phyloP scores from a whole-genome alignment of 1,140 invertebrate species.

The Bombus breviceps region DNA sequence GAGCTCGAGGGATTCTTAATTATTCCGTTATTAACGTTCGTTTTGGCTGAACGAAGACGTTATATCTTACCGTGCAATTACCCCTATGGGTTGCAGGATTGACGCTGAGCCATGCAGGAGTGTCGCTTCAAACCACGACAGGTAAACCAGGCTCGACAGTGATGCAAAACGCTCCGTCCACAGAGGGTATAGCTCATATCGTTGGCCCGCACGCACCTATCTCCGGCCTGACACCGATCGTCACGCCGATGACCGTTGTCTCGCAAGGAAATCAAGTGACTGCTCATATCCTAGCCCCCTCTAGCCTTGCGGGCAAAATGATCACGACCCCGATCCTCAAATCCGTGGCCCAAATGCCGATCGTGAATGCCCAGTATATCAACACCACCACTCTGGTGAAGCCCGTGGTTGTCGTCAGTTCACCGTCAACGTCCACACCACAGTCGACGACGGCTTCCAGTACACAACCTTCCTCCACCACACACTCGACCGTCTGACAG shows the following conservation, averaged over 20 bases:
- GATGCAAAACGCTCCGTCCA: constrained; percentile 77
- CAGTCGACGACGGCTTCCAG: constrained; percentile 72
- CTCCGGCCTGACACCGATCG: constrained; percentile 80
- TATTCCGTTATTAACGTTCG: no score
- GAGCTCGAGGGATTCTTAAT: no score
- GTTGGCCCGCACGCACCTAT: constrained; percentile 79
- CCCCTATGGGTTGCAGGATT: constrained; percentile 71
- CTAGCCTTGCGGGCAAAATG: constrained; percentile 80
- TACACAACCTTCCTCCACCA: constrained; percentile 74
- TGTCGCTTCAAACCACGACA: constrained; percentile 76
- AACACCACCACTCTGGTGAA: constrained; percentile 82
- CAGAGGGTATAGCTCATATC: constrained; percentile 81
- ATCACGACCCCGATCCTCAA: constrained; percentile 81
- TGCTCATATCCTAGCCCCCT: constrained; percentile 79
- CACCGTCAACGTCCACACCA: constrained; percentile 71
- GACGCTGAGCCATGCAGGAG: constrained; percentile 79
- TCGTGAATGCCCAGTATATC: constrained; percentile 82
- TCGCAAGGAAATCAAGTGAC: constrained; percentile 82
- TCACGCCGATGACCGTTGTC: constrained; percentile 82
- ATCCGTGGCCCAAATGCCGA: constrained; percentile 79
- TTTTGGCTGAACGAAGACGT: neutral
- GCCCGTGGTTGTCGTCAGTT: constrained; percentile 80
- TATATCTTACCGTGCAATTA: constrained; percentile 14
- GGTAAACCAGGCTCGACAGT: constrained; percentile 75
- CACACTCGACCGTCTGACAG: constrained; percentile 80